Conservation (phyloP, 2,113 vertebrate species). For the Falcunculus frontatus region DNA sequence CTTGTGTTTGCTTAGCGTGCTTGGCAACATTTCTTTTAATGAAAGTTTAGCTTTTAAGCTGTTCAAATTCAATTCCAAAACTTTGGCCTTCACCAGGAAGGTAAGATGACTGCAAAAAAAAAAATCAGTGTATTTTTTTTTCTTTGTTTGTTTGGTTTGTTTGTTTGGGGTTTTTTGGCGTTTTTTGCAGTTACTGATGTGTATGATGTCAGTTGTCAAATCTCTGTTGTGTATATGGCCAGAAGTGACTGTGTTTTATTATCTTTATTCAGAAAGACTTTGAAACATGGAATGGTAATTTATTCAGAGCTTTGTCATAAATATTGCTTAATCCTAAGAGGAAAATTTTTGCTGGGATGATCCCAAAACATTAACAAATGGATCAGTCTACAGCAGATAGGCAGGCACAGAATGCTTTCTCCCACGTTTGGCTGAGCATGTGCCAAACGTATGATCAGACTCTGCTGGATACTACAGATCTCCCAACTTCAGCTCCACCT, state of each 20-base stretch:
- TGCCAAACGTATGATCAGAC: neutral
- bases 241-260: neutral
- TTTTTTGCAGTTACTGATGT: neutral
- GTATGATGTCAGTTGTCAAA: neutral
- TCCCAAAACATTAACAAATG: neutral
- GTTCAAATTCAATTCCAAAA: neutral
- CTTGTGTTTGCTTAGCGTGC: neutral
- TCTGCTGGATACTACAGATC: neutral
- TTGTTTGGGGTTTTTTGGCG: neutral
- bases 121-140: neutral
- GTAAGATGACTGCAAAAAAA: neutral
- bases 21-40: slow-evolving; percentile 5
- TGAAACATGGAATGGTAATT: neutral
- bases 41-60: neutral
- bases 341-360: neutral
- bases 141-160: neutral
- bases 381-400: neutral
- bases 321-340: neutral
- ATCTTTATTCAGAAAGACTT: neutral
- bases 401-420: neutral
- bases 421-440: neutral
- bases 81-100: neutral
- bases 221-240: neutral
- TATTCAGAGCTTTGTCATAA: neutral
- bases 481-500: neutral